Evolutionary conservation across 1,140 invertebrate species (phyloP).

Genomic region (Mactra quadrangularis): DNA sequence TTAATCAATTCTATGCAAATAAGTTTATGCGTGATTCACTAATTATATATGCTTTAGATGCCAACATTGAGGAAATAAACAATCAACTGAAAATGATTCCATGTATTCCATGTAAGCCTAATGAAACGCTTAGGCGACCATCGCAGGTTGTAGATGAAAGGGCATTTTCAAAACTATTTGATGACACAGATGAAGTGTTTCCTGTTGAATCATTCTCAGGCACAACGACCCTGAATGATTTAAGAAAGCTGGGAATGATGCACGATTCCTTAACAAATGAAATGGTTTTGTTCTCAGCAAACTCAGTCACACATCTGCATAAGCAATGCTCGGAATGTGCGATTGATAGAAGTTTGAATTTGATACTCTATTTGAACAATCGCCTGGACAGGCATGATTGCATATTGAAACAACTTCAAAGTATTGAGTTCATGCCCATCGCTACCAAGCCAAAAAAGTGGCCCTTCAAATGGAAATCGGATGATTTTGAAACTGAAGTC

Average conservation of each 20-base stretch:
- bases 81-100: too few relatives aligned
- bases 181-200: too few relatives aligned
- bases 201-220: too few relatives aligned
- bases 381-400: not conserved
- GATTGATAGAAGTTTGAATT: constrained; percentile 19
- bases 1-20: constrained; percentile 28
- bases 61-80: too few relatives aligned
- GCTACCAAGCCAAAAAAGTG: constrained; percentile 51
- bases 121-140: too few relatives aligned
- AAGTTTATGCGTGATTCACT: too few relatives aligned
- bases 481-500: not conserved
- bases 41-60: too few relatives aligned
- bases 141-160: too few relatives aligned
- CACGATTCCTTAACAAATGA: constrained; percentile 37
- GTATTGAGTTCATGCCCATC: constrained; percentile 59
- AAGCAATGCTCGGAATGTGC: constrained; percentile 23
- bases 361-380: constrained; percentile 27
- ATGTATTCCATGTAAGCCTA: too few relatives aligned
- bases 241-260: constrained; percentile 49
- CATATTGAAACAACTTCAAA: not conserved
- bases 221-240: not conserved
- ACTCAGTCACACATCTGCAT: constrained; percentile 34
- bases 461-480: constrained; percentile 57
- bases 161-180: too few relatives aligned
- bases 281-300: constrained; percentile 50